A percentile compares a stretch with the other conserved stretches of the same genome.
Conservation (phyloP, 2,888 invertebrate genomes). For the Apotomis capreana region DNA sequence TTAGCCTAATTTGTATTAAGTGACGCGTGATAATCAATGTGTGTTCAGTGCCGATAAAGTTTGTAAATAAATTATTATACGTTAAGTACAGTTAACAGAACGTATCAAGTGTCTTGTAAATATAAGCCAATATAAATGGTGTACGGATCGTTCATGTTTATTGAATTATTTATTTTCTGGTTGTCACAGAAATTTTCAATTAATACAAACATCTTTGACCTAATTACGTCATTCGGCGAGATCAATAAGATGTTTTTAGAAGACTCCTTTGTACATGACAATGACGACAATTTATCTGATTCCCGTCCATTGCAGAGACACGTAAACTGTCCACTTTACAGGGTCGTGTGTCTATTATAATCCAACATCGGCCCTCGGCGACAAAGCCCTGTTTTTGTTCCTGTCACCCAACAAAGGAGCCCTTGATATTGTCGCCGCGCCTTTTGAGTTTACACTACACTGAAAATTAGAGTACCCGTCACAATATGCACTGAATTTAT, state of each 20-base stretch:
- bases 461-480: slow-evolving; percentile 78
- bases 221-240: slow-evolving; percentile 35
- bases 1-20: slow-evolving; percentile 73
- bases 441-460: slow-evolving; percentile 80
- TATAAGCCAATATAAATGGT: slow-evolving; percentile 8
- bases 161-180: not conserved
- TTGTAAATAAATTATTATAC: slow-evolving; percentile 28
- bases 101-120: not conserved
- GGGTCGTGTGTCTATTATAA: slow-evolving; percentile 61
- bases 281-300: slow-evolving; percentile 38
- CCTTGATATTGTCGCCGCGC: slow-evolving; percentile 72
- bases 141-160: not conserved
- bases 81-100: slow-evolving; percentile 10
- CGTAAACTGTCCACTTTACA: slow-evolving; percentile 66
- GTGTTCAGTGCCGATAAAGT: slow-evolving; percentile 62
- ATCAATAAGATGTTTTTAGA: slow-evolving; percentile 34
- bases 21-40: slow-evolving; percentile 71
- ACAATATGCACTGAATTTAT: slow-evolving; percentile 73
- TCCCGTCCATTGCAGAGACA: slow-evolving; percentile 38
- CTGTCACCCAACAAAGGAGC: slow-evolving; percentile 65
- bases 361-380: slow-evolving; percentile 60
- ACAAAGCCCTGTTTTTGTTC: slow-evolving; percentile 74
- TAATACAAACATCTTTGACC: slow-evolving; percentile 15
- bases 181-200: not conserved
- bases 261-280: slow-evolving; percentile 35